Evolutionary conservation across 2,113 vertebrate genomes (phyloP).

Genomic region (Ramphastos sulfuratus): DNA sequence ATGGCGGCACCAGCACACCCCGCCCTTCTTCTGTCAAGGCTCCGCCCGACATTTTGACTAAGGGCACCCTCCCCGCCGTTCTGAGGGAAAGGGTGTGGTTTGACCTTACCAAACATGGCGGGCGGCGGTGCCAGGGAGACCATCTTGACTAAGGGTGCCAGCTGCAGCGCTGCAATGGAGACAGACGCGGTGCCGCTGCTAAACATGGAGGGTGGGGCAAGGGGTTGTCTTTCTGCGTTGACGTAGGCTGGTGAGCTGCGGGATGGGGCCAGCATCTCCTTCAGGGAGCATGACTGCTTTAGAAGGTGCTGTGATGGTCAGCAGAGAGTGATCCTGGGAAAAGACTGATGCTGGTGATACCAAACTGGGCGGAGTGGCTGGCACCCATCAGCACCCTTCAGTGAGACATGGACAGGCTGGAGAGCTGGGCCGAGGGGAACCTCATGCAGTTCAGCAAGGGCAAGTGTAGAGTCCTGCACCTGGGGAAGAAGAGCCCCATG

Average conservation of each 20-base stretch:
- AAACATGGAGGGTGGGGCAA: too few relatives aligned
- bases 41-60: neutral
- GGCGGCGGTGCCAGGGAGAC: fast-evolving
- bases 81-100: fast-evolving
- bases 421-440: too few relatives aligned
- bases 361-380: too few relatives aligned
- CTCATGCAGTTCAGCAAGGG: too few relatives aligned
- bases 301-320: neutral
- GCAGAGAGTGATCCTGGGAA: too few relatives aligned
- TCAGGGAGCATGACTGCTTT: too few relatives aligned
- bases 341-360: too few relatives aligned
- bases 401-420: too few relatives aligned
- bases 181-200: fast-evolving
- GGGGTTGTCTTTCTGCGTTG: fast-evolving
- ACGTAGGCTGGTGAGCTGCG: too few relatives aligned
- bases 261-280: fast-evolving
- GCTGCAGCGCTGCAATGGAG: fast-evolving
- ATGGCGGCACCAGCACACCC: neutral
- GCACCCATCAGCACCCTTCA: too few relatives aligned
- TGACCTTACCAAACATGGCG: neutral
- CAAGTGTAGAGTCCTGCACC: too few relatives aligned
- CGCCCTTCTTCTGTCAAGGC: neutral
- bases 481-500: too few relatives aligned
- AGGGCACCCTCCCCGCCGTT: fast-evolving
- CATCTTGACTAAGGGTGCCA: neutral